Percentiles rank a stretch among this genome's conserved stretches.
Conservation (phyloP, 2,888 invertebrate species). For the Troilus luridus region DNA sequence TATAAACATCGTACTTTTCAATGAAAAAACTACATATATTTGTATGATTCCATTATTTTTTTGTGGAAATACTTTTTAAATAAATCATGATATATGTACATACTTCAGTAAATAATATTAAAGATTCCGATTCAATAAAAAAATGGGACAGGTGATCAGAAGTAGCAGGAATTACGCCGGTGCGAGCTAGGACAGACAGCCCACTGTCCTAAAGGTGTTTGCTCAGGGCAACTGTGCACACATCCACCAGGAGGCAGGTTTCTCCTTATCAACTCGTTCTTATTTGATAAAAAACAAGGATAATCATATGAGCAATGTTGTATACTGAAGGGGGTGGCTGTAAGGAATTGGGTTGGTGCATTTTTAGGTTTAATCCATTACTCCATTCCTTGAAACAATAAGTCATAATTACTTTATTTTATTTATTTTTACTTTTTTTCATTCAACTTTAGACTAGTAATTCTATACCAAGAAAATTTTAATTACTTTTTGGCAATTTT, state of each 20-base stretch:
- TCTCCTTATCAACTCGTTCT: neutral
- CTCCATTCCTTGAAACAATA: too few relatives aligned
- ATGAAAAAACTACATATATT: too few relatives aligned
- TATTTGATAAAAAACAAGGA: slow-evolving; percentile 23
- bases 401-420: too few relatives aligned
- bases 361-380: too few relatives aligned
- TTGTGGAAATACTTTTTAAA: too few relatives aligned
- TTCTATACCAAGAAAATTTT: too few relatives aligned
- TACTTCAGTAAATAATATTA: neutral
- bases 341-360: neutral
- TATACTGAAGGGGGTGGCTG: neutral
- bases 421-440: too few relatives aligned
- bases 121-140: neutral
- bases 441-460: too few relatives aligned
- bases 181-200: neutral
- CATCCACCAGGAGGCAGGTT: slow-evolving; percentile 40
- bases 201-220: slow-evolving; percentile 23
- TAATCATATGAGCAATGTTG: neutral
- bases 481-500: too few relatives aligned
- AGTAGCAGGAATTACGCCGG: neutral
- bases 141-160: neutral
- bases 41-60: too few relatives aligned
- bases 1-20: too few relatives aligned
- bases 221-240: slow-evolving; percentile 39
- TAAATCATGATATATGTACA: too few relatives aligned